phyloP scores from a whole-genome alignment of 2,888 invertebrate genomes.

The Philereme transversata region DNA sequence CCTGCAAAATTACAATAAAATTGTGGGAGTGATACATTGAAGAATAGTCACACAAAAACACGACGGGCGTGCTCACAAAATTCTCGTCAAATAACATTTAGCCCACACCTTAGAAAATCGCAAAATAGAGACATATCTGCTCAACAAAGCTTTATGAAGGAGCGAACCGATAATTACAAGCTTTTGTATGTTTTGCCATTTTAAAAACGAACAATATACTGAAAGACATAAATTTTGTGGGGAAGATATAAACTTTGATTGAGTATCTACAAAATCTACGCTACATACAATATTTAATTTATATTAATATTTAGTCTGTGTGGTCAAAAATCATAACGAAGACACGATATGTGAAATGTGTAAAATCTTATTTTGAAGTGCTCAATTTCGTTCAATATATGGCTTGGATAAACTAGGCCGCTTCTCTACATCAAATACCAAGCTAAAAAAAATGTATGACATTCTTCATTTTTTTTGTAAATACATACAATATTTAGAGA shows the following conservation, averaged over 20 bases:
- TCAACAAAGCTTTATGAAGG: conserved; percentile 69
- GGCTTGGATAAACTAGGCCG: no score
- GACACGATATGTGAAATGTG: no score
- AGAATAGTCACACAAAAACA: conserved; percentile 66
- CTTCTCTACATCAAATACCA: no score
- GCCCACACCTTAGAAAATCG: conserved; percentile 82
- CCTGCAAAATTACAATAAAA: conserved; percentile 73
- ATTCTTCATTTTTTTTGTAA: no score
- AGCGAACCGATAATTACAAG: conserved; percentile 80
- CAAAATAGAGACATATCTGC: conserved; percentile 78
- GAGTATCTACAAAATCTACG: conserved; percentile 36
- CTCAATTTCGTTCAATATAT: no score
- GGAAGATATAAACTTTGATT: conserved; percentile 60
- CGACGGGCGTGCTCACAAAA: conserved; percentile 77
- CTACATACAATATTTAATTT: no score
- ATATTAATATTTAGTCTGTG: no score
- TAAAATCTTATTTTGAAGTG: no score
- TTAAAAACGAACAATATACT: conserved; percentile 61
- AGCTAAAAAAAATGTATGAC: no score
- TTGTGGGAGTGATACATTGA: conserved; percentile 79
- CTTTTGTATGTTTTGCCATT: conserved; percentile 71
- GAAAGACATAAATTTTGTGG: conserved; percentile 45
- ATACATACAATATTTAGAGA: no score
- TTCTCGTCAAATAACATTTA: conserved; percentile 83
- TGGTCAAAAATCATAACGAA: no score